Percentiles rank a stretch among this genome's conserved stretches.
Evolutionary conservation across 2,888 invertebrate species (phyloP).

Genomic region (Tiphia femorata): DNA sequence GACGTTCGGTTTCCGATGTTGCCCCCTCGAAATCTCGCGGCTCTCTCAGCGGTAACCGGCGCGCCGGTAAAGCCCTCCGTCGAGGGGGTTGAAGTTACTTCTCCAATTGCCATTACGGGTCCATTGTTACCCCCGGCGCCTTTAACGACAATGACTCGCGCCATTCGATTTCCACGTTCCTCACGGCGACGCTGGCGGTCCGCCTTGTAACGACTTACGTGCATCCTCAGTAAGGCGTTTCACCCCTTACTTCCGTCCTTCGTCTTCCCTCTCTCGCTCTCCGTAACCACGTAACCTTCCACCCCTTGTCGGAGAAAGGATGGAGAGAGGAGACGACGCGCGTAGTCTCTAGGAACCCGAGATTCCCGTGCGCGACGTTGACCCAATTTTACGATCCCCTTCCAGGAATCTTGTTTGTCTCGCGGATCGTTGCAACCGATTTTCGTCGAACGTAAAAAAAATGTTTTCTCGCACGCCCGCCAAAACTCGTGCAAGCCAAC

Average conservation of each 20-base stretch:
- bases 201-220: constrained; percentile 23
- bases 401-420: too few relatives aligned
- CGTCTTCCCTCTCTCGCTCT: too few relatives aligned
- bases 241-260: too few relatives aligned
- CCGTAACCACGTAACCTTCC: constrained; percentile 9
- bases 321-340: too few relatives aligned
- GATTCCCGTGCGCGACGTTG: too few relatives aligned
- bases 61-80: constrained; percentile 10
- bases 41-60: neutral
- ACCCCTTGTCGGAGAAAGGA: neutral
- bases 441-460: too few relatives aligned
- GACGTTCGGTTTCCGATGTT: neutral
- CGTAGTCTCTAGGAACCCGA: too few relatives aligned
- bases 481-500: too few relatives aligned
- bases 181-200: constrained; percentile 6
- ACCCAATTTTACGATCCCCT: too few relatives aligned
- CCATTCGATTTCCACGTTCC: constrained; percentile 26
- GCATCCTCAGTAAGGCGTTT: constrained; percentile 2
- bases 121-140: constrained; percentile 24
- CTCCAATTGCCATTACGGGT: constrained; percentile 29
- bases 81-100: constrained; percentile 15
- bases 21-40: constrained; percentile 5
- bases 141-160: constrained; percentile 33
- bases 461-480: too few relatives aligned
- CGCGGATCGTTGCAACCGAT: too few relatives aligned